Conservation (phyloP, 2,888 invertebrate species). For the Thysanoteuthis rhombus region DNA sequence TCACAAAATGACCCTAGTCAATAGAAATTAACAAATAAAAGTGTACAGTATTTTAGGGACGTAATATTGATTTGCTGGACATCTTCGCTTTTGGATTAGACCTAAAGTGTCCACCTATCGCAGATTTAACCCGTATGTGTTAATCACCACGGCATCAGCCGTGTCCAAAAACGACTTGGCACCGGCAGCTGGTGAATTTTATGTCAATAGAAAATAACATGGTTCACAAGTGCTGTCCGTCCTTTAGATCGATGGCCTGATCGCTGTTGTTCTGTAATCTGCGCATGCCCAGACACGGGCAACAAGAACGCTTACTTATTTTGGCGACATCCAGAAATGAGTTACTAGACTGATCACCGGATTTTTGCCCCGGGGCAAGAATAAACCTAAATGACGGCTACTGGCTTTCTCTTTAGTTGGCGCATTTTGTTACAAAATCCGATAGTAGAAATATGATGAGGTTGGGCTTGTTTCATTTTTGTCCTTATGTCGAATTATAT, state of each 20-base stretch:
- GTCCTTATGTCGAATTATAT: background rate
- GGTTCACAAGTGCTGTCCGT: background rate
- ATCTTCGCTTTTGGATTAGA: background rate
- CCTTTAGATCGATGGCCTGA: background rate
- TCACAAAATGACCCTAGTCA: background rate
- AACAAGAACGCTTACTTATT: background rate
- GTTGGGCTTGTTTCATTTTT: background rate
- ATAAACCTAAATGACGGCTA: background rate
- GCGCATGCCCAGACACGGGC: background rate
- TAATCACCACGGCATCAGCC: background rate
- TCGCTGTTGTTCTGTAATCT: background rate
- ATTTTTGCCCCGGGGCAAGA: background rate
- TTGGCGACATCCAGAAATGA: background rate
- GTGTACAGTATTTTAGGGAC: background rate
- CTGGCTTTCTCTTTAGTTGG: background rate
- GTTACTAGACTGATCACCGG: background rate
- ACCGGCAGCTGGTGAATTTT: background rate
- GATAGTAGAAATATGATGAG: background rate
- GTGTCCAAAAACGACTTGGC: conserved; percentile 12
- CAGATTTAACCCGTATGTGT: background rate
- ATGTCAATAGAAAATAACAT: conserved; percentile 12
- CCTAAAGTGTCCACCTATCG: background rate
- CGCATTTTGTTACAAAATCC: background rate
- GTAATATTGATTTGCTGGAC: background rate
- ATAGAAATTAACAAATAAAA: background rate